A percentile compares a stretch with the other conserved stretches of the same genome.
These are phyloP conservation scores for Glaucomys volans DNA, from an alignment of 2,113 vertebrate species.

Conservation along the genomic window DNA sequence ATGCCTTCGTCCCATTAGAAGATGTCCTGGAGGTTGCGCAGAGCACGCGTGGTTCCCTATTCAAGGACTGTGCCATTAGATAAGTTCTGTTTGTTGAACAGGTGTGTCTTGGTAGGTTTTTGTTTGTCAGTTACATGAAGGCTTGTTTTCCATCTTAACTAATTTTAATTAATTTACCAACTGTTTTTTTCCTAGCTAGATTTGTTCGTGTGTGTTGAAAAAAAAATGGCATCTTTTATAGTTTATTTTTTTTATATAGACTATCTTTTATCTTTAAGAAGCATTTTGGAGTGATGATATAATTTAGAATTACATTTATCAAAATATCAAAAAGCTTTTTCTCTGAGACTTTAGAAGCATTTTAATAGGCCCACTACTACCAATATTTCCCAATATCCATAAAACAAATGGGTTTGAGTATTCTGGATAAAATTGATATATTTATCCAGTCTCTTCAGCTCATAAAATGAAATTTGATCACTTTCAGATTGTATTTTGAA, in stretches of 20 bases:
- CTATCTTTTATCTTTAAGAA: conserved; percentile 48
- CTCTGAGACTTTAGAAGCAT: conserved; percentile 47
- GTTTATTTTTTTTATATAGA: conserved; percentile 24
- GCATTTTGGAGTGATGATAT: conserved; percentile 50
- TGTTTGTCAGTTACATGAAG: conserved; percentile 47
- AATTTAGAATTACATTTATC: conserved; percentile 52
- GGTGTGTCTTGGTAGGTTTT: neutral
- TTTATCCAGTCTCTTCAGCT: conserved; percentile 61
- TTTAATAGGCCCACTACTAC: conserved; percentile 30
- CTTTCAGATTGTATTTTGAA: conserved; percentile 69
- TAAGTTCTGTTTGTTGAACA: neutral
- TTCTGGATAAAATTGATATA: conserved; percentile 58
- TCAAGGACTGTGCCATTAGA: neutral
- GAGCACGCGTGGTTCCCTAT: neutral
- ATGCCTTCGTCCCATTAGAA: neutral
- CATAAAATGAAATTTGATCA: conserved; percentile 67
- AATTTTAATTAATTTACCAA: conserved; percentile 62
- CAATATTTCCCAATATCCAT: conserved; percentile 4
- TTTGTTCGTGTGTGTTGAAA: neutral
- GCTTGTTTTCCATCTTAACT: conserved; percentile 73
- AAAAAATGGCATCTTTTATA: conserved; percentile 38
- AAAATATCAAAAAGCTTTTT: conserved; percentile 56
- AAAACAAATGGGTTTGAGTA: conserved; percentile 7
- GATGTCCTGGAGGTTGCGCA: neutral
- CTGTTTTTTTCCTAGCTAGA: conserved; percentile 19